Percentiles rank a stretch among this genome's conserved stretches.
phyloP scores from a whole-genome alignment of 2,113 vertebrate genomes.

The Illadopsis cleaveri region DNA sequence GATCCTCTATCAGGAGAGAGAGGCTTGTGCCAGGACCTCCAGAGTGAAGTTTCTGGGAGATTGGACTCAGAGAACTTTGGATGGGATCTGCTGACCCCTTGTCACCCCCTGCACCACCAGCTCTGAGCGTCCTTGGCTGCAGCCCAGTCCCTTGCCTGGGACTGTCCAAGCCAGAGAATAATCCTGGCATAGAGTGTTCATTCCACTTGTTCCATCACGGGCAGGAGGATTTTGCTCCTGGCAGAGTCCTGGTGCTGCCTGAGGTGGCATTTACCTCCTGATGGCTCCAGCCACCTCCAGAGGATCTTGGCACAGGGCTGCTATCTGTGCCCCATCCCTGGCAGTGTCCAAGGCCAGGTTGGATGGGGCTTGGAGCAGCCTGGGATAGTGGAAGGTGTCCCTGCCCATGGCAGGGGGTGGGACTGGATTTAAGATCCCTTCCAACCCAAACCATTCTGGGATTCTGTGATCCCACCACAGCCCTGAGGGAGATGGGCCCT shows the following conservation, averaged over 20 bases:
- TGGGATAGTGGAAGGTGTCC: neutral
- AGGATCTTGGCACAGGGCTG: neutral
- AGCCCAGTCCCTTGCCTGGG: neutral
- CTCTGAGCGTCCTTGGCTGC: neutral
- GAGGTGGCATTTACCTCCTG: neutral
- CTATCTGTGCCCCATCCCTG: neutral
- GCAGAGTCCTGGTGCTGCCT: neutral
- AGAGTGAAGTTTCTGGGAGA: neutral
- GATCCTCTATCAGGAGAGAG: neutral
- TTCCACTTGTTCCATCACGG: neutral
- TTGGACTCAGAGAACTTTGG: neutral
- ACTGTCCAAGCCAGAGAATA: neutral
- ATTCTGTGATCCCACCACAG: neutral
- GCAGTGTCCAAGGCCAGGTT: neutral
- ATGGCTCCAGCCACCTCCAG: neutral
- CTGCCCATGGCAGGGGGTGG: neutral
- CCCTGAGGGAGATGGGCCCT: neutral
- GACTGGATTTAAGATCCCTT: neutral
- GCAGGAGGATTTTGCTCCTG: neutral
- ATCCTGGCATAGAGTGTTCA: fast-evolving
- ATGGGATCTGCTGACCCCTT: neutral
- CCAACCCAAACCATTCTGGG: neutral
- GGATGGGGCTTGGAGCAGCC: neutral
- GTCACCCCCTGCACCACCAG: neutral
- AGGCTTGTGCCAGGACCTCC: neutral